A percentile compares a stretch with the other conserved stretches of the same genome.
These are phyloP conservation scores for Apodemus speciosus DNA, from an alignment of 2,113 vertebrate species.

Conservation along the genomic window DNA sequence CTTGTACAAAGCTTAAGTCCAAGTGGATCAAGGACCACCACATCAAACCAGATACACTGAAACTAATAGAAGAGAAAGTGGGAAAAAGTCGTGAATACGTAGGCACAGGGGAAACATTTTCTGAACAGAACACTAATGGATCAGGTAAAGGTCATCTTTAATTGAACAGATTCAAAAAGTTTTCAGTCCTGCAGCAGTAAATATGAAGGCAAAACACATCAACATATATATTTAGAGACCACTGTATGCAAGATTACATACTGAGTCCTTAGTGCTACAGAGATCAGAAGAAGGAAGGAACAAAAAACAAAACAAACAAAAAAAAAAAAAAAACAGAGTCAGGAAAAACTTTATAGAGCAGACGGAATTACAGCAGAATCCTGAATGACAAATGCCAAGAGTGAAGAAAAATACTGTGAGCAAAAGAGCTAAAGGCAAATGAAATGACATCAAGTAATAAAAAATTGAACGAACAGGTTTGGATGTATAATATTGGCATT, in stretches of 20 bases:
- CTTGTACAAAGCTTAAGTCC: too few species aligned
- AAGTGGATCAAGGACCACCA: too few species aligned
- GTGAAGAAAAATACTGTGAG: slow-evolving; percentile 25
- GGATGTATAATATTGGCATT: neutral
- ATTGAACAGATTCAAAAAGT: neutral
- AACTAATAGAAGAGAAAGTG: too few species aligned
- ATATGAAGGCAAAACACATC: neutral
- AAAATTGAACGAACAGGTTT: slow-evolving; percentile 17
- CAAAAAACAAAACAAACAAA: neutral
- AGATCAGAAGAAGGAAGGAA: neutral
- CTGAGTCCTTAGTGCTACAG: neutral
- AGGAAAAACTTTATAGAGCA: neutral
- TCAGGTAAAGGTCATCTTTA: neutral
- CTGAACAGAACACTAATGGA: too few species aligned
- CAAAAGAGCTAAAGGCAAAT: slow-evolving; percentile 38
- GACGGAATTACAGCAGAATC: neutral
- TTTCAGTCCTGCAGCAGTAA: neutral
- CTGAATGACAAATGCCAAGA: neutral
- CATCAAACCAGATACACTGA: too few species aligned
- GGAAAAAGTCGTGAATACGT: too few species aligned
- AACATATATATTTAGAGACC: neutral
- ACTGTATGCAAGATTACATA: neutral
- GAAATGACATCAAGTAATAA: neutral
- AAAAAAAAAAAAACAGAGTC: neutral
- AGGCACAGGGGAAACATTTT: too few species aligned